Percentiles rank a stretch among this genome's conserved stretches.
phyloP scores from a whole-genome alignment of 2,888 invertebrate genomes.

The Eucriotettix oculatus region DNA sequence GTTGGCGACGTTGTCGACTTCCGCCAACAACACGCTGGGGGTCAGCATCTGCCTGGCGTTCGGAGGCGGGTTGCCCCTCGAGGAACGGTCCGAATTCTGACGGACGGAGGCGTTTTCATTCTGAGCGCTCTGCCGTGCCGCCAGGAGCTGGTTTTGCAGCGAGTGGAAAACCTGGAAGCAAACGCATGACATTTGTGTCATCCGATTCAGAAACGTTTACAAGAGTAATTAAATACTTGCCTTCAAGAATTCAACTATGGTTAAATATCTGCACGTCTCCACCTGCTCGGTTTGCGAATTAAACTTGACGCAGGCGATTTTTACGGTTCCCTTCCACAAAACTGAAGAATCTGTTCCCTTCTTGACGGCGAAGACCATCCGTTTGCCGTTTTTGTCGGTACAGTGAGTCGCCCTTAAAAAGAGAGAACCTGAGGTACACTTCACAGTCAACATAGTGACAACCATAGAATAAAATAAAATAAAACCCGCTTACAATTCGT shows the following conservation, averaged over 20 bases:
- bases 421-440: neutral
- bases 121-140: slow-evolving; percentile 19
- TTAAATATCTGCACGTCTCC: slow-evolving; percentile 39
- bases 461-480: neutral
- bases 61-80: neutral
- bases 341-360: slow-evolving; percentile 43
- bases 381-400: slow-evolving; percentile 41
- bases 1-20: slow-evolving; percentile 12
- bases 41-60: slow-evolving; percentile 10
- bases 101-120: slow-evolving; percentile 20
- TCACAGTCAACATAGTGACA: neutral
- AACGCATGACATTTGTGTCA: neutral
- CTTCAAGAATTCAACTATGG: slow-evolving; percentile 44
- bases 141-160: slow-evolving; percentile 30
- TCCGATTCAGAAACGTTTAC: neutral
- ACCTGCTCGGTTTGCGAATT: slow-evolving; percentile 34
- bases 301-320: slow-evolving; percentile 44
- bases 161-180: slow-evolving; percentile 26
- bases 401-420: slow-evolving; percentile 36
- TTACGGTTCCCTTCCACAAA: slow-evolving; percentile 51
- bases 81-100: slow-evolving; percentile 13
- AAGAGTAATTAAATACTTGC: slow-evolving; percentile 15
- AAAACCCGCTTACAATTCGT: slow-evolving; percentile 35
- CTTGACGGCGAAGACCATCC: slow-evolving; percentile 45
- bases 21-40: slow-evolving; percentile 16